Percentiles rank a stretch among this genome's conserved stretches.
These are phyloP conservation scores for Drosophila ficusphila DNA, from an alignment of 1,140 invertebrate genomes.

Conservation along the genomic window DNA sequence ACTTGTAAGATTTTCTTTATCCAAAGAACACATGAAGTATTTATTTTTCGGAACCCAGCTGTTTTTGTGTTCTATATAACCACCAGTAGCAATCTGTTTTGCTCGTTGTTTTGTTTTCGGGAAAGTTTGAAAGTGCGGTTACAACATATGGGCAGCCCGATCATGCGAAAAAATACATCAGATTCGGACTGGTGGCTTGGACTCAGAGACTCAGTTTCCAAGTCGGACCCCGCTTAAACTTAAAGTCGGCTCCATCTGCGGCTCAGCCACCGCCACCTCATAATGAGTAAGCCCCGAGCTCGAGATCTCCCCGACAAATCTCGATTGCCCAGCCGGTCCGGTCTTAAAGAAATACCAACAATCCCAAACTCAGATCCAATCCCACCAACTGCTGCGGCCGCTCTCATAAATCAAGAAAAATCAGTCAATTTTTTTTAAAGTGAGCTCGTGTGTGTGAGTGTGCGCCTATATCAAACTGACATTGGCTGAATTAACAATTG, in stretches of 20 bases:
- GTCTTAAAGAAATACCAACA: constrained; percentile 33
- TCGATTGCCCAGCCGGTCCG: constrained; percentile 40
- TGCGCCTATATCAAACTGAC: constrained; percentile 72
- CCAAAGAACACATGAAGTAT: neutral
- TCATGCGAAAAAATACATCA: constrained; percentile 41
- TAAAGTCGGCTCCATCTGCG: constrained; percentile 16
- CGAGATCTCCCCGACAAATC: constrained; percentile 48
- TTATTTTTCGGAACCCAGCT: constrained; percentile 12
- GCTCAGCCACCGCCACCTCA: constrained; percentile 21
- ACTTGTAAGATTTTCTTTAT: neutral
- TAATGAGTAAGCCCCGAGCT: constrained; percentile 48
- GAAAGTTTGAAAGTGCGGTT: constrained; percentile 72
- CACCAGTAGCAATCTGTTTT: constrained; percentile 4
- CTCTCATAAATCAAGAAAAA: constrained; percentile 81
- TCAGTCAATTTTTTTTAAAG: constrained; percentile 79
- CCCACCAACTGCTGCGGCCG: constrained; percentile 30
- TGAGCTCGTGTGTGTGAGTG: constrained; percentile 18
- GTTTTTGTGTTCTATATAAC: constrained; percentile 14
- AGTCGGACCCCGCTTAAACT: constrained; percentile 1
- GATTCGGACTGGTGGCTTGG: constrained; percentile 16
- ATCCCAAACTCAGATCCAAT: neutral
- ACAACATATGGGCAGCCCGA: constrained; percentile 57
- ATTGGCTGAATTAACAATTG: constrained; percentile 82
- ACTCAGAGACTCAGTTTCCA: neutral
- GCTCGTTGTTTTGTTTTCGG: constrained; percentile 35